A percentile compares a stretch with the other conserved stretches of the same genome.
Evolutionary conservation across 2,797 vertebrate species (phyloP).

Genomic region (Enteromius viviparus): DNA sequence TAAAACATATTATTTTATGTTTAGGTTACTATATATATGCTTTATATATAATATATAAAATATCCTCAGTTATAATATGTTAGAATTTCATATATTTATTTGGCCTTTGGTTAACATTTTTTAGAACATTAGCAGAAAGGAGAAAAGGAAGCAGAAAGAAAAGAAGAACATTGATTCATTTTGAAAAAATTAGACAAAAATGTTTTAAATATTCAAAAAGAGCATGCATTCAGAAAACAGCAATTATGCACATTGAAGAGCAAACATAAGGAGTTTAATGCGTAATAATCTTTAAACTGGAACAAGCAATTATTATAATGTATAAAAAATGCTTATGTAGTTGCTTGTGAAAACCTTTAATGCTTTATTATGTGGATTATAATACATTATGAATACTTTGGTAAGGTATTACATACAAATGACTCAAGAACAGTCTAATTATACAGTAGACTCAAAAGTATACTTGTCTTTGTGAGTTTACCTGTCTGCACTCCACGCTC

Average conservation of each 20-base stretch:
- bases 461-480: slow-evolving; percentile 22
- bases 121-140: background rate
- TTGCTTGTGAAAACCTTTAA: background rate
- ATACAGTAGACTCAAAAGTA: slow-evolving; percentile 1
- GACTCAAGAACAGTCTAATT: background rate
- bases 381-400: background rate
- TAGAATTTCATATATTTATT: background rate
- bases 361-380: background rate
- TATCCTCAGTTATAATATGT: background rate
- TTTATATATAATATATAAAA: too few species aligned
- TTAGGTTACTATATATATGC: too few species aligned
- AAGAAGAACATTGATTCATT: background rate
- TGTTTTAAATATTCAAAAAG: background rate
- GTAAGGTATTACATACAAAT: slow-evolving; percentile 2
- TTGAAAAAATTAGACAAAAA: background rate
- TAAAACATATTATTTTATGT: background rate
- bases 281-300: background rate
- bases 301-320: background rate
- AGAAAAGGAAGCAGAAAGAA: background rate
- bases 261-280: background rate
- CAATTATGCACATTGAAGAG: background rate
- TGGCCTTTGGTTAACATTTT: background rate
- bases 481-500: slow-evolving; percentile 39
- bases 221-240: background rate
- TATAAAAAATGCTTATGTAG: background rate